These are phyloP conservation scores for Forbesichthys agassizii DNA, from an alignment of 2,113 vertebrate species.

Conservation along the genomic window DNA sequence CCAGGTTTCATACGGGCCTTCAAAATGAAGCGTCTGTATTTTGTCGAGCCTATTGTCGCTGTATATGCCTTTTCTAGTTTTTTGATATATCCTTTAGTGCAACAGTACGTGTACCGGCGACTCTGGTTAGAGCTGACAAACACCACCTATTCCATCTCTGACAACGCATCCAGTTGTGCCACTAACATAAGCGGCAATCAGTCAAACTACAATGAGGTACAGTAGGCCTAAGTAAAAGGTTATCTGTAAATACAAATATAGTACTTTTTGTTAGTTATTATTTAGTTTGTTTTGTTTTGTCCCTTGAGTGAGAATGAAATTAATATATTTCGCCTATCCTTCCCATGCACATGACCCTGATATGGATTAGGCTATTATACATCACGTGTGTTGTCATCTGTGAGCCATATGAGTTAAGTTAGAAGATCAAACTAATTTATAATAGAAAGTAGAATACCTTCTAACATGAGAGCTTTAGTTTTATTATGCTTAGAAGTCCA, in stretches of 20 bases:
- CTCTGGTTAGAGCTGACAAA: slow-evolving; percentile 86
- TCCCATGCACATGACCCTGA: no score
- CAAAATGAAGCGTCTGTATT: slow-evolving; percentile 79
- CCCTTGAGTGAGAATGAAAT: background rate
- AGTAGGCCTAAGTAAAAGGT: slow-evolving; percentile 23
- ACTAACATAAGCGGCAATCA: slow-evolving; percentile 55
- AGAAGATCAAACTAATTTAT: no score
- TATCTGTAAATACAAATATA: background rate
- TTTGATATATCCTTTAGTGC: slow-evolving; percentile 75
- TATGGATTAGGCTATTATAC: no score
- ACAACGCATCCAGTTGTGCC: slow-evolving; percentile 76
- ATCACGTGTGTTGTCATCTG: no score
- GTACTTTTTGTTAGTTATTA: background rate
- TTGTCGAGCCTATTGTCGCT: slow-evolving; percentile 87
- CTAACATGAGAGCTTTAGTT: no score
- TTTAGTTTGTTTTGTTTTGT: no score
- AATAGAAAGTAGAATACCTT: background rate
- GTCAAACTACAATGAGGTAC: slow-evolving; percentile 51
- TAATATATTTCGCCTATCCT: background rate
- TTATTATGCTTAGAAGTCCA: no score
- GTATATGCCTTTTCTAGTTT: slow-evolving; percentile 80
- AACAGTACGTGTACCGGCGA: slow-evolving; percentile 88
- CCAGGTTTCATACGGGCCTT: background rate
- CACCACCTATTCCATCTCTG: slow-evolving; percentile 68
- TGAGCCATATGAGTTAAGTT: no score